These are phyloP conservation scores for Lumbricus terrestris DNA, from an alignment of 2,888 invertebrate species.

Conservation along the genomic window DNA sequence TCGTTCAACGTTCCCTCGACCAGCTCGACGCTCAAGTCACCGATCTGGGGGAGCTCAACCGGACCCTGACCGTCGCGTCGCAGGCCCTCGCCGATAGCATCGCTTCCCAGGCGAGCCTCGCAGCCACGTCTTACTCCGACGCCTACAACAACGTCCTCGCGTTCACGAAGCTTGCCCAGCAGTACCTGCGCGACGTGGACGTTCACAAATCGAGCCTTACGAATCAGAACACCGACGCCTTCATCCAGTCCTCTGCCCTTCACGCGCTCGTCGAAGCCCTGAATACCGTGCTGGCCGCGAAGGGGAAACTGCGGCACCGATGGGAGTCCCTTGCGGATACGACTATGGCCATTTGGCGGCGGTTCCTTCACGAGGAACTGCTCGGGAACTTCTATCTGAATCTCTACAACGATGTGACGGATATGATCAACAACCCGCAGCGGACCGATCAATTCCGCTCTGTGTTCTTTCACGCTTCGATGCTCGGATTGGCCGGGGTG, in stretches of 20 bases:
- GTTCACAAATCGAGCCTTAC: slow-evolving; percentile 21
- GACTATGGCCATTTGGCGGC: slow-evolving; percentile 23
- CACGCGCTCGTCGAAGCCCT: slow-evolving; percentile 13
- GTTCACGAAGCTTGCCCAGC: slow-evolving; percentile 21
- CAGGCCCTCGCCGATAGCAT: not conserved
- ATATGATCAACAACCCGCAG: slow-evolving; percentile 26
- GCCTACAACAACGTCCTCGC: slow-evolving; percentile 18
- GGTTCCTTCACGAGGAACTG: slow-evolving; percentile 26
- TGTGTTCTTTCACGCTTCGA: slow-evolving; percentile 25
- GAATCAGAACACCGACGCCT: not conserved
- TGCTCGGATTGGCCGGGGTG: not conserved
- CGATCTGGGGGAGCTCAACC: slow-evolving; percentile 24
- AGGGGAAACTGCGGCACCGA: not conserved
- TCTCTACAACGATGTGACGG: slow-evolving; percentile 32
- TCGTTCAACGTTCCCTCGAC: slow-evolving; percentile 16
- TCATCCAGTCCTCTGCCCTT: slow-evolving; percentile 8
- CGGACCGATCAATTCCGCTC: not conserved
- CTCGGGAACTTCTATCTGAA: slow-evolving; percentile 31
- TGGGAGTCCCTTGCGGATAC: not conserved
- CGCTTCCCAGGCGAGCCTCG: not conserved
- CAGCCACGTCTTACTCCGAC: not conserved
- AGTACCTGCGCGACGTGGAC: slow-evolving; percentile 19
- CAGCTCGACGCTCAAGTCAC: slow-evolving; percentile 15
- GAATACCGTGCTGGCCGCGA: not conserved
- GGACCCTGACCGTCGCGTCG: not conserved